Base-by-base conservation (phyloP, 2,113 vertebrate genomes). In the Microtus ochrogaster region DNA sequence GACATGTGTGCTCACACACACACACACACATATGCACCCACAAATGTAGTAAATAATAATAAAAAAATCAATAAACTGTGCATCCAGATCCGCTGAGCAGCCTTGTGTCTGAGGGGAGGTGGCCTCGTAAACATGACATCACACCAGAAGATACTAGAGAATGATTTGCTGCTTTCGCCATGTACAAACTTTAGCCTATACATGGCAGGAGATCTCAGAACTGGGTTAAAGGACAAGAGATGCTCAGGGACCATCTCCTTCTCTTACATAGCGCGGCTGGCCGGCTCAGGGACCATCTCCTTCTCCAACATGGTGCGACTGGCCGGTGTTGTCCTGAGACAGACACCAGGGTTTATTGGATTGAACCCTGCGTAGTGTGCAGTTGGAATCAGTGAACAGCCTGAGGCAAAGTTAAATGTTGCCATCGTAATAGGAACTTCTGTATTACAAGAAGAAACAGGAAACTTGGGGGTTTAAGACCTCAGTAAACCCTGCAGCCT, bases 361-460 rank as follows among this genome's bases (percentile, higher is more conserved):
- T 72, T 85, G 70, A 88, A 91, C 65, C 68, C 81, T 78, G 63
- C 92, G 33, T 5, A 84, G 77, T 58, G 26, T 49, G 30, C 41
- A 14, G 63, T 92, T 85, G 77, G 55, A 73, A 79, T 63, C 92
- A 92, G 0, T 47, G 21, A 87, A 39, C 24, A 94, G 63, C 91
- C 89, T 49, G 16, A 74, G 91, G 85, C 81, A 81, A 87, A 78
- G 36, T 39, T 93, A 78, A 95, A 83, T 87, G n/a, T 94, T 90
- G 66, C 73, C 44, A 47, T 68, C 28, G 17, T 52, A 65, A 94
- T 94, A n/a, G 65, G 74, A 94, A 66, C 44, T 94, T 87, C 89
- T 88, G 82, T 92, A 49, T 63, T 89, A 89, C 33, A 85, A 65
- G 36, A 89, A 49, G 36, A 81, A 91, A 73, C 44, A 77, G 22